Conservation (phyloP, 1,140 invertebrate genomes). For the Carposina sasakii region DNA sequence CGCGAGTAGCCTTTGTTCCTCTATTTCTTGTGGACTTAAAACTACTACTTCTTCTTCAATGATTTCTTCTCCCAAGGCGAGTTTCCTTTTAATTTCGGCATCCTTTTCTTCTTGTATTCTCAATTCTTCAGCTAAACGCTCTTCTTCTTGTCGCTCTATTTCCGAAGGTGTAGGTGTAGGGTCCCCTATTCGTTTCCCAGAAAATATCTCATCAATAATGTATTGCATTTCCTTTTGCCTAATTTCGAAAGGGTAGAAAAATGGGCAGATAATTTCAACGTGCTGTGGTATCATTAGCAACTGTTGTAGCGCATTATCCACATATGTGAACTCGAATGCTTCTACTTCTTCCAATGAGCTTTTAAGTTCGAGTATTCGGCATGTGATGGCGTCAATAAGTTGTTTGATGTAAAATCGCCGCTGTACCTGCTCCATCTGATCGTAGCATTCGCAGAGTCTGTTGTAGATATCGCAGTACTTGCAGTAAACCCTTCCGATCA, state of each 20-base stretch:
- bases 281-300: slow-evolving; percentile 52
- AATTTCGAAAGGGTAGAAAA: slow-evolving; percentile 60
- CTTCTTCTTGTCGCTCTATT: slow-evolving; percentile 39
- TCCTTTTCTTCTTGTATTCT: slow-evolving; percentile 38
- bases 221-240: slow-evolving; percentile 57
- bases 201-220: slow-evolving; percentile 55
- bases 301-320: slow-evolving; percentile 58
- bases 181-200: slow-evolving; percentile 57
- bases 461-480: slow-evolving; percentile 59
- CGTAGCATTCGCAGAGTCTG: slow-evolving; percentile 58
- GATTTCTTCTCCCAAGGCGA: slow-evolving; percentile 46
- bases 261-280: slow-evolving; percentile 53
- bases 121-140: slow-evolving; percentile 39
- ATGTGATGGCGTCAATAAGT: slow-evolving; percentile 54
- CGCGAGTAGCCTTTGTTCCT: slow-evolving; percentile 30
- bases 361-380: slow-evolving; percentile 54
- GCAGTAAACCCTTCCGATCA: slow-evolving; percentile 48
- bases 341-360: slow-evolving; percentile 49
- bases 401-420: slow-evolving; percentile 46
- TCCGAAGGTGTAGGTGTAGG: slow-evolving; percentile 51
- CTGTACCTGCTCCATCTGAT: slow-evolving; percentile 63
- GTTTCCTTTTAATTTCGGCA: slow-evolving; percentile 42
- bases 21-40: slow-evolving; percentile 39
- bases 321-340: slow-evolving; percentile 57
- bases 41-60: slow-evolving; percentile 25